Evolutionary conservation across 2,797 vertebrate genomes (phyloP).

Genomic region (Sebastes oblongus): DNA sequence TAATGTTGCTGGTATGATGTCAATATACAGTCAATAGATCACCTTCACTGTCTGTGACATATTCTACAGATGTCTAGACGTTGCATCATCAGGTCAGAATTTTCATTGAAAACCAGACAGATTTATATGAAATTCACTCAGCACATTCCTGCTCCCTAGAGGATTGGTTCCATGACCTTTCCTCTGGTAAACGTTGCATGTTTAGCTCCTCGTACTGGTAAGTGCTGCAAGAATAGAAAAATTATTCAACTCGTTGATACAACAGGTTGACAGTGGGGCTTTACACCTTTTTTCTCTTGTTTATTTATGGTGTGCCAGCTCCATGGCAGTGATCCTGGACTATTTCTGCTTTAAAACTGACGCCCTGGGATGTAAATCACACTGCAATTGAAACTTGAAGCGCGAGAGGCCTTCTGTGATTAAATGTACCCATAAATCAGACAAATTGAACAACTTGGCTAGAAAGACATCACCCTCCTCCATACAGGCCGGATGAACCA

Average conservation of each 20-base stretch:
- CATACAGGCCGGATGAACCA: background rate
- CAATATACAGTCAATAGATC: too few species aligned
- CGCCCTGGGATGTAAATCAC: constrained; percentile 16
- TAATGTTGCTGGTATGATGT: too few species aligned
- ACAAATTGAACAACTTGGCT: background rate
- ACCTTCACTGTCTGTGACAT: too few species aligned
- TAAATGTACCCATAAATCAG: constrained; percentile 30
- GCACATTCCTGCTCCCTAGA: background rate
- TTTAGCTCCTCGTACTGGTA: background rate
- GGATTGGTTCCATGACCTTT: background rate
- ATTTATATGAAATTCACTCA: too few species aligned
- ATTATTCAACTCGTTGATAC: background rate
- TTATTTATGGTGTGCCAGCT: background rate
- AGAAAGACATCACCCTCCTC: background rate
- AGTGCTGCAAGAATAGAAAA: background rate
- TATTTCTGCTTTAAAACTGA: constrained; percentile 1
- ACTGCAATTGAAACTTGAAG: constrained; percentile 5
- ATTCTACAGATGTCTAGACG: too few species aligned
- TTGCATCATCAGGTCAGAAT: too few species aligned
- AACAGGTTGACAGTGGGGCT: background rate
- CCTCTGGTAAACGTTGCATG: background rate
- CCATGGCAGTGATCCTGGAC: background rate
- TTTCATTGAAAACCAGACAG: background rate
- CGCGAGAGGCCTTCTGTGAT: background rate
- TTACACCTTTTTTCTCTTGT: background rate